A percentile compares a stretch with the other conserved stretches of the same genome.
These are phyloP conservation scores for Meloidogyne exigua DNA, from an alignment of 1,140 invertebrate genomes.

Conservation along the genomic window DNA sequence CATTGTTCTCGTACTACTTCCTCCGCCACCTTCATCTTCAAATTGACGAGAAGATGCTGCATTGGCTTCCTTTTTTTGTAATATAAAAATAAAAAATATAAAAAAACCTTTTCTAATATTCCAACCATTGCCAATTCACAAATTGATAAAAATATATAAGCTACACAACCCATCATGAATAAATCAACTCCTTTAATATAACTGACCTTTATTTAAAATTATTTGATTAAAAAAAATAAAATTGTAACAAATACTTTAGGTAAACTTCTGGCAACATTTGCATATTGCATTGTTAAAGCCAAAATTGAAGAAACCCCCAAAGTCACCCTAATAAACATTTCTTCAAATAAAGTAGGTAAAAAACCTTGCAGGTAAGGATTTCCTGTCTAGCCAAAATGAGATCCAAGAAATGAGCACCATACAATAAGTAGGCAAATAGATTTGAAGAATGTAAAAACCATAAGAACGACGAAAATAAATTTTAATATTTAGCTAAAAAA, in stretches of 20 bases:
- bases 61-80: conserved; percentile 8
- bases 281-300: conserved; percentile 62
- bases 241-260: conserved; percentile 52
- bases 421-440: conserved; percentile 63
- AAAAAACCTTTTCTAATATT: conserved; percentile 50
- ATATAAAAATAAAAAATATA: neutral
- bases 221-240: conserved; percentile 17
- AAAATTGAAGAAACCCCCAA: conserved; percentile 61
- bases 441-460: conserved; percentile 67
- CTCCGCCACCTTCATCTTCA: conserved; percentile 15
- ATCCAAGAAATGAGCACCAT: conserved; percentile 63
- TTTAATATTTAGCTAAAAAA: conserved; percentile 64
- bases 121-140: conserved; percentile 66
- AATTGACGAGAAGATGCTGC: conserved; percentile 8
- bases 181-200: conserved; percentile 67
- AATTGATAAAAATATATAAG: conserved; percentile 65
- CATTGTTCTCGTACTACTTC: conserved; percentile 2
- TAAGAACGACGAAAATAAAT: conserved; percentile 66
- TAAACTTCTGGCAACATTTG: conserved; percentile 55
- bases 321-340: conserved; percentile 31
- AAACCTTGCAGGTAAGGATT: conserved; percentile 42
- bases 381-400: conserved; percentile 59
- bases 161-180: conserved; percentile 64
- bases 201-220: conserved; percentile 52
- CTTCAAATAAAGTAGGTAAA: neutral